Conservation (phyloP, 2,113 vertebrate species). For the Taxidea taxus region DNA sequence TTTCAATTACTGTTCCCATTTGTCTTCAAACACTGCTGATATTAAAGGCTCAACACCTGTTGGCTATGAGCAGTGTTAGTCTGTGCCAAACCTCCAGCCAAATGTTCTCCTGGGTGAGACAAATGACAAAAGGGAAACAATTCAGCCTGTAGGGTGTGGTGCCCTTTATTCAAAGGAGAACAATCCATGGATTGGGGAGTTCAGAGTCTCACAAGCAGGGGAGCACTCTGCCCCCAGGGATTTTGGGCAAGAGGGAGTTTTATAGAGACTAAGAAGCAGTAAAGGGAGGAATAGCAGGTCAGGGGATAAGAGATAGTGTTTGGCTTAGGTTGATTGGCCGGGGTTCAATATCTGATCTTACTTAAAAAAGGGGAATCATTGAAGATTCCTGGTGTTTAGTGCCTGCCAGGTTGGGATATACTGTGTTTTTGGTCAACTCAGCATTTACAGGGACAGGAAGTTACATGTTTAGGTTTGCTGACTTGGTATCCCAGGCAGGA, state of each 20-base stretch:
- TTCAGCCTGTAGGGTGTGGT: neutral
- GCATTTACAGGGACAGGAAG: neutral
- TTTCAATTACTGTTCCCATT: neutral
- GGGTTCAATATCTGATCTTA: too few relatives aligned
- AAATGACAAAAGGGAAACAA: neutral
- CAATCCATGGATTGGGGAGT: neutral
- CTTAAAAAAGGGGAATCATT: neutral
- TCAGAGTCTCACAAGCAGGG: neutral
- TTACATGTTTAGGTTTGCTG: neutral
- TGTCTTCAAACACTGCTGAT: neutral
- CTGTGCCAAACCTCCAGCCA: neutral
- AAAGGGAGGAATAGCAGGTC: neutral
- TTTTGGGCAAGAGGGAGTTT: neutral
- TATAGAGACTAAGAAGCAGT: neutral
- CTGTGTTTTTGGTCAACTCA: neutral
- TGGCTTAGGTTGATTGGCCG: neutral
- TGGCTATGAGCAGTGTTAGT: neutral
- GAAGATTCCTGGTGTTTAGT: neutral
- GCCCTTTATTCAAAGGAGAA: neutral
- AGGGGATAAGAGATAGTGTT: neutral
- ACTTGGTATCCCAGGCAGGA: neutral
- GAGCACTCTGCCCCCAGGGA: neutral
- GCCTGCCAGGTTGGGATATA: neutral
- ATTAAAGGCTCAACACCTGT: neutral
- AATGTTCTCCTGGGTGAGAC: neutral